phyloP scores from a whole-genome alignment of 2,888 invertebrate genomes.

The Tinea pellionella region DNA sequence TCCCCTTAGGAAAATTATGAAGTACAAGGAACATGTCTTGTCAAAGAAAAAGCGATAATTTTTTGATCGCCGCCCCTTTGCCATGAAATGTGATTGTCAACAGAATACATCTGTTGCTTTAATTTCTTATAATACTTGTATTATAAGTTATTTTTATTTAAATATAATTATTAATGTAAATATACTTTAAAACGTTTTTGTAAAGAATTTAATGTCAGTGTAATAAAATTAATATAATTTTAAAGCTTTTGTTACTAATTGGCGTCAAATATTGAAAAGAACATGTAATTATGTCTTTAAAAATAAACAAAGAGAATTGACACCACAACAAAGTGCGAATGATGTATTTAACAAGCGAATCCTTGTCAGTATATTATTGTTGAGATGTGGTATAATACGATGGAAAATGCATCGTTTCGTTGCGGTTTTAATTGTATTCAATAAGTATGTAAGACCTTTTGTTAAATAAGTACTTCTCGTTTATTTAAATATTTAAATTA shows the following conservation, averaged over 20 bases:
- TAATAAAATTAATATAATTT: neutral
- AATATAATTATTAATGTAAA: too few relatives aligned
- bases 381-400: neutral
- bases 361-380: neutral
- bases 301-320: neutral
- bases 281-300: neutral
- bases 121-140: too few relatives aligned
- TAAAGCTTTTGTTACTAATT: neutral
- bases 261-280: neutral
- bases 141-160: too few relatives aligned
- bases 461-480: neutral
- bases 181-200: too few relatives aligned
- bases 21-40: neutral
- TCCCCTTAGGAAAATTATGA: slow-evolving; percentile 5
- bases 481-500: too few relatives aligned
- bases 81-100: neutral
- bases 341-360: neutral
- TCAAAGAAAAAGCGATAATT: slow-evolving; percentile 1
- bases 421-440: slow-evolving; percentile 7
- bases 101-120: slow-evolving; percentile 1
- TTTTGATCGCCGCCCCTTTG: neutral
- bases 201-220: too few relatives aligned
- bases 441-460: neutral
- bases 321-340: neutral
- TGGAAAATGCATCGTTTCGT: neutral